A percentile compares a stretch with the other conserved stretches of the same genome.
These are phyloP conservation scores for Ptyas mucosa DNA, from an alignment of 2,113 vertebrate genomes.

Conservation along the genomic window DNA sequence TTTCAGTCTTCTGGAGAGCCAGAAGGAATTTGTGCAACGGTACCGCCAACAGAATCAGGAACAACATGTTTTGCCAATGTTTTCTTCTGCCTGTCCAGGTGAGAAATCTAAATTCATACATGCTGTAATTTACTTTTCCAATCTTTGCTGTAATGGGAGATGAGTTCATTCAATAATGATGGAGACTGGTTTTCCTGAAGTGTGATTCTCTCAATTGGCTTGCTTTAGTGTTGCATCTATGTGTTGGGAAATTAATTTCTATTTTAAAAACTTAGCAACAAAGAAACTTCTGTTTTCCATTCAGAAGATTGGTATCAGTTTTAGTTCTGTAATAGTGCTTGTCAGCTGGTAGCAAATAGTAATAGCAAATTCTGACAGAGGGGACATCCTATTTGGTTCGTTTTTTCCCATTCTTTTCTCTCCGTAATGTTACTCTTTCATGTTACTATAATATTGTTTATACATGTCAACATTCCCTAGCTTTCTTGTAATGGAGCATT, in stretches of 20 bases:
- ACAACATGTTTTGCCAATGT: conserved; percentile 86
- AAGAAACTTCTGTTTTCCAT: neutral
- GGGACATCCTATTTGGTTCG: neutral
- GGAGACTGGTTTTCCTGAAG: accelerated
- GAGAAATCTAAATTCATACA: conserved; percentile 38
- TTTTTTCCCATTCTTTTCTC: neutral
- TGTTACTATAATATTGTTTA: neutral
- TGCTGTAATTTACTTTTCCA: neutral
- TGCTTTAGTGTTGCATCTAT: neutral
- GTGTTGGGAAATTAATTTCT: neutral
- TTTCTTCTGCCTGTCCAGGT: conserved; percentile 97
- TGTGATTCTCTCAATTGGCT: neutral
- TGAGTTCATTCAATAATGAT: neutral
- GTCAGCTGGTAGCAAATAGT: neutral
- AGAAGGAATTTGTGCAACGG: conserved; percentile 88
- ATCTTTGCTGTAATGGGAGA: neutral
- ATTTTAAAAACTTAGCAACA: neutral
- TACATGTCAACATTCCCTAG: neutral
- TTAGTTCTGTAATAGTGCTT: neutral
- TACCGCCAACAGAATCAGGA: conserved; percentile 83
- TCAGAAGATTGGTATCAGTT: neutral
- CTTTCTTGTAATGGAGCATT: neutral
- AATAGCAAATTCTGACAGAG: neutral
- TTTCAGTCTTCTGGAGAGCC: conserved; percentile 93
- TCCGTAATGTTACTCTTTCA: neutral